phyloP scores from a whole-genome alignment of 1,140 invertebrate species.

The Piezodorus guildinii region DNA sequence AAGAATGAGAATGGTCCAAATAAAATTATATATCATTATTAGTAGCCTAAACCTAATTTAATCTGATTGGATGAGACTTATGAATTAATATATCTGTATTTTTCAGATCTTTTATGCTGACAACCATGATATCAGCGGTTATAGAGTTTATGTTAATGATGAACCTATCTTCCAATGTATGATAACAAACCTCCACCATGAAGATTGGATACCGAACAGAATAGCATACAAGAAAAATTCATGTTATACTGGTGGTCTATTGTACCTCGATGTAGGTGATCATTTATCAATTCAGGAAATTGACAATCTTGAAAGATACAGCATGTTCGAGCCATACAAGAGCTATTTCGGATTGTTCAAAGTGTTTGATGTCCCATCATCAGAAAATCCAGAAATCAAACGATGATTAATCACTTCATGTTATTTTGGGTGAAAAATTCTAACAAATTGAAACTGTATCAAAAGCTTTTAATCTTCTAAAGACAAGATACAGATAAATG shows the following conservation, averaged over 20 bases:
- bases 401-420: not conserved
- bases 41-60: too few species aligned
- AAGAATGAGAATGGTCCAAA: too few species aligned
- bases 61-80: too few species aligned
- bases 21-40: too few species aligned
- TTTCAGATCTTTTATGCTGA: conserved; percentile 34
- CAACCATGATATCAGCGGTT: conserved; percentile 33
- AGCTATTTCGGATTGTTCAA: conserved; percentile 36
- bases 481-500: too few species aligned
- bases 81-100: too few species aligned
- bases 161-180: conserved; percentile 33
- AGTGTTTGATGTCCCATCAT: not conserved
- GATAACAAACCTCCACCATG: conserved; percentile 14
- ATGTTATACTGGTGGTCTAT: conserved; percentile 33
- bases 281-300: conserved; percentile 32
- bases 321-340: conserved; percentile 35
- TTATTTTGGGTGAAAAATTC: not conserved
- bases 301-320: conserved; percentile 33
- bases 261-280: conserved; percentile 32
- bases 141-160: conserved; percentile 32
- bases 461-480: too few species aligned
- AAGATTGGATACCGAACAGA: not conserved
- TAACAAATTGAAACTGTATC: too few species aligned
- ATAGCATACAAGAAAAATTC: conserved; percentile 31
- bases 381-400: not conserved